These are phyloP conservation scores for Pseudorhiza aurosa DNA, from an alignment of 30 jellyfish, hydroid and myxozoan genomes.

Conservation along the genomic window DNA sequence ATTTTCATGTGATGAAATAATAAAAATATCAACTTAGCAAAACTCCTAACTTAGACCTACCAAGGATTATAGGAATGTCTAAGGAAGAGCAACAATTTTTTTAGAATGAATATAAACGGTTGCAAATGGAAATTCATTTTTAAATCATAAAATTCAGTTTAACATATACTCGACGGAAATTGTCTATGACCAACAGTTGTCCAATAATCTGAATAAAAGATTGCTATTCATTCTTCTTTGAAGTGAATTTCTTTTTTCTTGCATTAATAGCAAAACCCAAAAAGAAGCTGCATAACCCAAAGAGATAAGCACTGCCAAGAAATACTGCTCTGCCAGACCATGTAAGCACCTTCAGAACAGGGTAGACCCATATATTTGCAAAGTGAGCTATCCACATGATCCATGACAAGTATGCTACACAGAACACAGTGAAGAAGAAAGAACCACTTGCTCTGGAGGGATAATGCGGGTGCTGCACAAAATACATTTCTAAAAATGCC, in stretches of 20 bases:
- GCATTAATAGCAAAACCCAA: constrained; percentile 26
- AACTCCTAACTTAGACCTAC: too few relatives aligned
- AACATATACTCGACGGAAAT: too few relatives aligned
- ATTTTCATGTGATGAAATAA: too few relatives aligned
- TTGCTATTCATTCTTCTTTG: constrained; percentile 1
- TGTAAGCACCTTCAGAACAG: constrained; percentile 60
- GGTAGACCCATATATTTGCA: constrained; percentile 83
- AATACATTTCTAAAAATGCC: constrained; percentile 16
- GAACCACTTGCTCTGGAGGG: constrained; percentile 37
- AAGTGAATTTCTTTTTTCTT: not conserved
- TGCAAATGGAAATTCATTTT: too few relatives aligned
- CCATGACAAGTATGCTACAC: constrained; percentile 68
- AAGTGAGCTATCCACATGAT: constrained; percentile 73
- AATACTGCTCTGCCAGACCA: constrained; percentile 43
- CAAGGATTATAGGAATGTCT: too few relatives aligned
- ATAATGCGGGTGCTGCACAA: constrained; percentile 26
- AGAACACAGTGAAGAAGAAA: constrained; percentile 21
- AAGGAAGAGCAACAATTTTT: too few relatives aligned
- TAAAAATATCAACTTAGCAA: too few relatives aligned
- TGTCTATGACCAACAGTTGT: too few relatives aligned
- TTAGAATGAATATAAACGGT: too few relatives aligned
- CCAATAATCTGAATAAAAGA: too few relatives aligned
- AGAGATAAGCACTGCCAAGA: constrained; percentile 20
- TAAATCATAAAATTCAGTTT: too few relatives aligned
- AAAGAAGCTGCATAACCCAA: constrained; percentile 16